Evolutionary conservation across 1,140 invertebrate genomes (phyloP), one percentile per base, ranked within the genome.

Genomic region (Drosophila paulistorum): DNA sequence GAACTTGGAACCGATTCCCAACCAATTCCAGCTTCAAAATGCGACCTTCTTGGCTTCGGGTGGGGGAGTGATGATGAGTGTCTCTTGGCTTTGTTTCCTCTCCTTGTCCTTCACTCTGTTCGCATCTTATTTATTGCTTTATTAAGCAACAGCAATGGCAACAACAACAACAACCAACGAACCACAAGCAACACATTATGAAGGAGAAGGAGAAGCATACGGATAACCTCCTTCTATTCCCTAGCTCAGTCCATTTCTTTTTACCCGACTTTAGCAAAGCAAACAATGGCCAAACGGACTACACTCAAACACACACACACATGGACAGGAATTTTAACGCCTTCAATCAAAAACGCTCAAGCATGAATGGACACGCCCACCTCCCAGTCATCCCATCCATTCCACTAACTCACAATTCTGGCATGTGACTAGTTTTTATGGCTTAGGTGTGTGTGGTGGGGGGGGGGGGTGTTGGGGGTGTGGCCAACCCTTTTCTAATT

Each of bases 401-500:
- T 37, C 35, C 35, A 37, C 5, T 37, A 5, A 37, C 10, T 11
- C 9, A 37, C 35, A 37, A 37, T 37, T 37, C 35, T 57, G 14
- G 45, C 58, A 71, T 71, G 68, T 77, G 45, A 64, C 74, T 78
- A 78, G 76, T 77, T 78, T 61, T 68, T 65, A 20, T 55, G 51
- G 35, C 57, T 68, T 60, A 10, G 65, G 17, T 35, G 55, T n/a
- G 39, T 17, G 39, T 23, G 13, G 61, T 42, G 23, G 13, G 4
- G 14, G 23, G 42, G 33, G 26, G 10, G 1, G 26, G 10, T 17
- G 17, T 17, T 0, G 63, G 14, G 13, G 63, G 30, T 26, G 33
- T 58, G 37, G 26, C 45, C 61, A 78, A 75, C 77, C 78, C 77
- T 80, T 80, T 75, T 80, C 71, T 75, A 80, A 80, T 80, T 80